phyloP scores from a whole-genome alignment of 2,888 invertebrate species.

The Leucozona laternaria region DNA sequence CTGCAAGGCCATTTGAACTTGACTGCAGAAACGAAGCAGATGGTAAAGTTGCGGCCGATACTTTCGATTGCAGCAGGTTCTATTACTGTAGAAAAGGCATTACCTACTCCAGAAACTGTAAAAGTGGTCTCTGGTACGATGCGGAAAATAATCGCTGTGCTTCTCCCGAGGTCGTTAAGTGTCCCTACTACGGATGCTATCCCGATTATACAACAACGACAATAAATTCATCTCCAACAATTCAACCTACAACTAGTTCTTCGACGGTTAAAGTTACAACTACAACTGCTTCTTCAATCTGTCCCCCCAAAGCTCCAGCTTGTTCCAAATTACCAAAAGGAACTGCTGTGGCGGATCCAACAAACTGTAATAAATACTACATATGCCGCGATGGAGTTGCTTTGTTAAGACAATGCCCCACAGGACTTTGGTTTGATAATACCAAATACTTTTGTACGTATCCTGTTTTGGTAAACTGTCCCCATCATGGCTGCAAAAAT shows the following conservation, averaged over 20 bases:
- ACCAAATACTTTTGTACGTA: conserved; percentile 18
- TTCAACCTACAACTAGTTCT: neutral
- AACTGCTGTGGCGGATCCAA: conserved; percentile 6
- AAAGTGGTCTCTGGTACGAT: conserved; percentile 41
- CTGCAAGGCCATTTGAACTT: conserved; percentile 6
- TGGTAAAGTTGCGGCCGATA: neutral
- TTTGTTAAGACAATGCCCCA: neutral
- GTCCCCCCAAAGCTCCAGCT: conserved; percentile 33
- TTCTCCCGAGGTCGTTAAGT: conserved; percentile 16
- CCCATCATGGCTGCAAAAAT: conserved; percentile 43
- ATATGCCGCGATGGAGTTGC: conserved; percentile 38
- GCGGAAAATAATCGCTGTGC: conserved; percentile 1
- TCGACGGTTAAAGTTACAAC: neutral
- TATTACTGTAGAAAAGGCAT: conserved; percentile 26
- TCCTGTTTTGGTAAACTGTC: conserved; percentile 33
- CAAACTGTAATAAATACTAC: conserved; percentile 60
- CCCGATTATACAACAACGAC: neutral
- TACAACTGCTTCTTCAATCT: neutral
- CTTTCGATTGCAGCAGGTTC: conserved; percentile 31
- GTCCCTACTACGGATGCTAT: conserved; percentile 7
- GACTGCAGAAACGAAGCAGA: conserved; percentile 31
- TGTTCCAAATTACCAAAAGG: conserved; percentile 10
- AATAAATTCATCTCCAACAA: neutral
- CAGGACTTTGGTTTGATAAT: conserved; percentile 50
- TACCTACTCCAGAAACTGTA: neutral